Conservation (phyloP, 2,888 invertebrate genomes). For the Chironomus riparius region DNA sequence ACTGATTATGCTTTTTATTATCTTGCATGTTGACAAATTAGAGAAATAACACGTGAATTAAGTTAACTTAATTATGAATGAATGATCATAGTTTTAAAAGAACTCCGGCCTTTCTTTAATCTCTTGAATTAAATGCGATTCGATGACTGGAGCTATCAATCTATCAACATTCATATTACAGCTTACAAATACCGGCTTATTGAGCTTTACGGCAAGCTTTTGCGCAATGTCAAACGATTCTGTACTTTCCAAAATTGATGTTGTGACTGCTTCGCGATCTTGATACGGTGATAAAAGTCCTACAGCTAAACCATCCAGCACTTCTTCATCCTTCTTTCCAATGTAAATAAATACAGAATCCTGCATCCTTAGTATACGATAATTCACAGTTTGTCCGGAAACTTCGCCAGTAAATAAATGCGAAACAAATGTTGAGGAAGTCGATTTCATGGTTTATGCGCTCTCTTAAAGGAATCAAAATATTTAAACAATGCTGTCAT, state of each 20-base stretch:
- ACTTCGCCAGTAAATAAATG: conserved; percentile 38
- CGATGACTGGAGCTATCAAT: conserved; percentile 36
- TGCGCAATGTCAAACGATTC: conserved; percentile 37
- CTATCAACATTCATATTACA: conserved; percentile 42
- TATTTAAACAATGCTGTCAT: too few relatives aligned
- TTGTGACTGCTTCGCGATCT: background rate
- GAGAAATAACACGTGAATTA: too few relatives aligned
- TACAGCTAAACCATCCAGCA: conserved; percentile 39
- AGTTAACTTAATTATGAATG: background rate
- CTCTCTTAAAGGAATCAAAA: too few relatives aligned
- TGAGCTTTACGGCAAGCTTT: conserved; percentile 40
- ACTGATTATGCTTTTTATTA: background rate
- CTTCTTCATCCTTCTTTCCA: conserved; percentile 37
- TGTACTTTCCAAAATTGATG: conserved; percentile 38
- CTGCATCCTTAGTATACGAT: conserved; percentile 43
- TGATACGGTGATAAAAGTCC: conserved; percentile 34
- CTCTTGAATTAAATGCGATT: conserved; percentile 42
- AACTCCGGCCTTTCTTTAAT: conserved; percentile 38
- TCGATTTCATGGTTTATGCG: background rate
- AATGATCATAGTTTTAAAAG: background rate
- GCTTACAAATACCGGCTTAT: conserved; percentile 45
- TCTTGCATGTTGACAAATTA: background rate
- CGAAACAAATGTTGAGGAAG: conserved; percentile 34
- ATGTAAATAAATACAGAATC: conserved; percentile 43
- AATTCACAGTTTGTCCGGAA: conserved; percentile 33